Base-by-base conservation (phyloP, 2,113 vertebrate genomes). In the Phoenicopterus ruber region DNA sequence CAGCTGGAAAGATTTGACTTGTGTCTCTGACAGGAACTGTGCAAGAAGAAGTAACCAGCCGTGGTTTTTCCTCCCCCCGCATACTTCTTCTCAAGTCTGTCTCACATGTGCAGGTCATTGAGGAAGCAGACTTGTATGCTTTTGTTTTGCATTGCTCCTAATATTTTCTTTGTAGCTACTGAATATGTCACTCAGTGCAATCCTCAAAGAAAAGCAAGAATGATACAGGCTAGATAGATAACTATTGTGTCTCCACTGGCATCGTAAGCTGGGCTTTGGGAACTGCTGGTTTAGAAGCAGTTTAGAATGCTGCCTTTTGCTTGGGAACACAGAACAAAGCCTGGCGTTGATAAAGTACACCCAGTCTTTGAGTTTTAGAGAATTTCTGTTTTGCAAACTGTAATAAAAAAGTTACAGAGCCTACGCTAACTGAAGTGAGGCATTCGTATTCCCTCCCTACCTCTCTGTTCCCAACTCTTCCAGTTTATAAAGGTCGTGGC, bases 181-280 rank as follows among this genome's bases (percentile, higher is more conserved):
- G 8, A 74, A 57, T 62, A 50, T 11, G 9, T 86, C 42, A 50
- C 24, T 46, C 20, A 13, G 15, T 52, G 31, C 28, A 81, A 26
- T 70, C n/a, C 12, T 7, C 2, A 5, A 65, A 80, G 34, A 80
- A 66, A 84, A 85, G 12, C 29, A 17, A 32, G 40, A 61, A 26
- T 0, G 0, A 10, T 58, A 34, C 38, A 42, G 77, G 10, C 46
- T 66, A 55, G 28, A 19, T 29, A 18, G 11, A 1, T 49, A 71
- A 11, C 32, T 86, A 0, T 18, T 6, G 11, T 55, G 12, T 55
- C 36, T 78, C 31, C 18, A 10, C 32, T 76, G 63, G 14, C 59
- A 31, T 74, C 65, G 69, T 58, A 44, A 76, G 13, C 24, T 8
- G 7, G 18, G 3, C 9, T 74, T 95, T 81, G 50, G 44, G 50